Evolutionary conservation across 2,888 invertebrate genomes (phyloP), one percentile per base, ranked within the genome.

Genomic region (Ichneumon xanthorius): DNA sequence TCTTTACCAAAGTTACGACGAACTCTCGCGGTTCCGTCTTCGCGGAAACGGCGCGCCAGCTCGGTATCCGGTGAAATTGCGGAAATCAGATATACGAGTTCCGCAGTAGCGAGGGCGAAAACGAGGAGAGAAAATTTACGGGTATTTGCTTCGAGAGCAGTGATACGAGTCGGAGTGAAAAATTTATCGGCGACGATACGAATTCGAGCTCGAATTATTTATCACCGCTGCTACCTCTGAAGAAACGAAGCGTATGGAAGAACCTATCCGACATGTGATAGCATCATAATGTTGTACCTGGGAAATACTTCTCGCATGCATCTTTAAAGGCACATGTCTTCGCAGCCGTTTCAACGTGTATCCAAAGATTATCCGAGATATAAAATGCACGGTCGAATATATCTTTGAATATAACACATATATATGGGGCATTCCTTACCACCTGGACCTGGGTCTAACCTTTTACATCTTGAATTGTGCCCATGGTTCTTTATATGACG

Each of bases 51-150:
- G 55, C 22, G 22, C 4, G 70, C 53, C 68, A 61, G 70, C 50
- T 83, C 37, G 30, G 65, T 1, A 75, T 79, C 63, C 70, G 45
- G 70, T 16, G 22, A 72, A 80, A 77, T 80, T 67, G 68, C 70
- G 78, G 14, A 58, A 81, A 67, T 82, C 37, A 72, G 78, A 68
- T 45, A 26, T 72, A 26, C 55, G 67, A 58, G 45, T 72, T 45
- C 37, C 26, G 61, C 72, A 58, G 72, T 45, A 33, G 19, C 26
- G 67, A 37, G 26, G 22, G 11, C 58, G 11, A 40, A 30, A 72
- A 77, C 37, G 63, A 63, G 58, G 30, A 72, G 40, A 61, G 50
- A 26, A 72, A 77, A 30, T 61, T 77, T 72, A 67, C 71, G 71
- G 50, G 67, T 76, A 58, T 58, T 78, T 77, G 63, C 61, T 33